Evolutionary conservation across 2,888 invertebrate species (phyloP).

Genomic region (Limenitis arthemis): DNA sequence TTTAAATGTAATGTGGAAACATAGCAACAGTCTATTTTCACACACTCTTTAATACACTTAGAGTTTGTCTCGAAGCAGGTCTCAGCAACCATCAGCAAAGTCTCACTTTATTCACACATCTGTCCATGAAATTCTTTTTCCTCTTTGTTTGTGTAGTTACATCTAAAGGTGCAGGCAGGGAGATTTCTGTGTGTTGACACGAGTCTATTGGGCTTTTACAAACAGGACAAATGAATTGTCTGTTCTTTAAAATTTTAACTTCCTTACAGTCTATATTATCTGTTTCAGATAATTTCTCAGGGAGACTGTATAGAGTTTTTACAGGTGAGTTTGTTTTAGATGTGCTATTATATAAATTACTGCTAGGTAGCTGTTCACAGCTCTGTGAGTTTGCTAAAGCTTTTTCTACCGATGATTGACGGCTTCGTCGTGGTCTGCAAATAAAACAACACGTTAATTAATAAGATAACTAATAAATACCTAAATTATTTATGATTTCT

Average conservation of each 20-base stretch:
- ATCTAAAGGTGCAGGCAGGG: slow-evolving; percentile 71
- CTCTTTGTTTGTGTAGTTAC: slow-evolving; percentile 74
- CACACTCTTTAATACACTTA: slow-evolving; percentile 57
- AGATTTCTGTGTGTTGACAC: slow-evolving; percentile 66
- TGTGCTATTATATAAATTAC: slow-evolving; percentile 39
- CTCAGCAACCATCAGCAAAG: slow-evolving; percentile 72
- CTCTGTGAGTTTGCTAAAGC: slow-evolving; percentile 56
- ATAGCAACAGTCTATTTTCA: slow-evolving; percentile 38
- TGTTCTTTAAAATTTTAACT: slow-evolving; percentile 30
- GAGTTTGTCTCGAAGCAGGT: slow-evolving; percentile 11
- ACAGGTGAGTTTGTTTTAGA: slow-evolving; percentile 58
- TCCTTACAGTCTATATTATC: slow-evolving; percentile 48
- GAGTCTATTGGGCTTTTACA: slow-evolving; percentile 75
- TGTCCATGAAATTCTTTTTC: slow-evolving; percentile 88
- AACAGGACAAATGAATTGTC: slow-evolving; percentile 58
- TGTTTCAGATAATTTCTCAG: slow-evolving; percentile 57
- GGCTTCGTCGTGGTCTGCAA: slow-evolving; percentile 60
- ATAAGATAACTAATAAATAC: neutral
- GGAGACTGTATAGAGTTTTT: slow-evolving; percentile 57
- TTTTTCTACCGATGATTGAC: slow-evolving; percentile 58
- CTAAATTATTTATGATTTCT: neutral
- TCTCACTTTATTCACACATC: slow-evolving; percentile 87
- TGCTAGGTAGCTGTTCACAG: slow-evolving; percentile 59
- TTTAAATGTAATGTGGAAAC: slow-evolving; percentile 3
- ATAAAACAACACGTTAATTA: neutral